These are phyloP conservation scores for Microcebus lehilahytsara DNA, from an alignment of 2,113 vertebrate genomes.

Conservation along the genomic window DNA sequence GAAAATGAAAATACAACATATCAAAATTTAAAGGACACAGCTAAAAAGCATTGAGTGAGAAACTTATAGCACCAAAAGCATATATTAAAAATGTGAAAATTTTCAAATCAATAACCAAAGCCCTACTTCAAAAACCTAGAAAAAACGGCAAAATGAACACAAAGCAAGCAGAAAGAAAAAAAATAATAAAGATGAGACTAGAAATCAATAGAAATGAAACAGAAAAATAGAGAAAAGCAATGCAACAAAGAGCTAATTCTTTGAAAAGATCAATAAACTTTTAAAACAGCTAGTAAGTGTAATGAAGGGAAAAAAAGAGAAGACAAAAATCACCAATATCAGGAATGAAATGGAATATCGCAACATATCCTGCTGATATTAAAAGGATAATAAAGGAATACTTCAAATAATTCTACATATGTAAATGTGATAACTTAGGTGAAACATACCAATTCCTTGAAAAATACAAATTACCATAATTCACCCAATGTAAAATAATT, in stretches of 20 bases:
- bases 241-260: neutral
- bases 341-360: neutral
- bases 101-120: neutral
- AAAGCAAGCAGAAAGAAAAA: neutral
- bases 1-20: neutral
- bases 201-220: neutral
- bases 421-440: neutral
- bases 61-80: neutral
- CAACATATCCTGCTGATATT: neutral
- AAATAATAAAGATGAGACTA: slow-evolving; percentile 2
- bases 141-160: neutral
- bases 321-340: neutral
- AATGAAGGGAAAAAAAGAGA: neutral
- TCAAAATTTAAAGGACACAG: neutral
- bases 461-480: neutral
- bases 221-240: neutral
- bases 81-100: neutral
- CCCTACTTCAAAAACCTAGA: neutral
- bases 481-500: neutral
- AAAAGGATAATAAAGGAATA: neutral
- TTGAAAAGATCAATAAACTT: neutral
- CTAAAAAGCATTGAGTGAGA: neutral
- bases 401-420: neutral
- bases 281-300: neutral
- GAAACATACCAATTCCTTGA: neutral